Percentiles rank a stretch among this genome's conserved stretches.
Conservation (phyloP, 2,888 invertebrate species). For the Ganaspis brasiliensis region DNA sequence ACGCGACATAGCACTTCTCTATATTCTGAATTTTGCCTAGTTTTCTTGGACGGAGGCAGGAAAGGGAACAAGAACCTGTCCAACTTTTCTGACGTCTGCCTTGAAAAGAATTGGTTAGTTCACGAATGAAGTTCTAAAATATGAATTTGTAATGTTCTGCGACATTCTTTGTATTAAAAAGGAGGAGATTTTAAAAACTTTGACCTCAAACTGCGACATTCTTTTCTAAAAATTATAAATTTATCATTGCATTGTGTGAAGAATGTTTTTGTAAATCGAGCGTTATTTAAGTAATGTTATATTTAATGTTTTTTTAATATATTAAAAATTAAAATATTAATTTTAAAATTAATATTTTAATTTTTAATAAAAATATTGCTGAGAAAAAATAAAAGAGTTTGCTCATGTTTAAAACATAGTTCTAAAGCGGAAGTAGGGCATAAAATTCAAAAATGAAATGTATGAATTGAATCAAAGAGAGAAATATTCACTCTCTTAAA, state of each 20-base stretch:
- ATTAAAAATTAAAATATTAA: no score
- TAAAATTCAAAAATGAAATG: background rate
- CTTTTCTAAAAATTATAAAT: background rate
- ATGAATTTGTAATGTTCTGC: conserved; percentile 35
- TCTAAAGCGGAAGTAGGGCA: background rate
- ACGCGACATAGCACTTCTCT: conserved; percentile 10
- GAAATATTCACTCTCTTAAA: conserved; percentile 15
- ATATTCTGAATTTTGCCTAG: background rate
- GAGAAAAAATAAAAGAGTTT: no score
- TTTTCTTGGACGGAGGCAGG: background rate
- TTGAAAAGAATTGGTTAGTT: conserved; percentile 23
- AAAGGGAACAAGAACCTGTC: conserved; percentile 9
- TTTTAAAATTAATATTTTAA: no score
- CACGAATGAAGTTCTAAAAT: conserved; percentile 39
- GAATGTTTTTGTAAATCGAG: no score
- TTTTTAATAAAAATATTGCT: no score
- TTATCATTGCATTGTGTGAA: background rate
- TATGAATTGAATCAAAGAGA: background rate
- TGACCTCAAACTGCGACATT: background rate
- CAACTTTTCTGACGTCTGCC: conserved; percentile 31
- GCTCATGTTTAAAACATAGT: no score
- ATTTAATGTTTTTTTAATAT: no score
- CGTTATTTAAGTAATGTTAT: no score
- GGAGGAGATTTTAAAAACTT: conserved; percentile 13
- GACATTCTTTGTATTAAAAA: background rate